These are phyloP conservation scores for Agriopis leucophaearia DNA, from an alignment of 2,888 invertebrate genomes.

Conservation along the genomic window DNA sequence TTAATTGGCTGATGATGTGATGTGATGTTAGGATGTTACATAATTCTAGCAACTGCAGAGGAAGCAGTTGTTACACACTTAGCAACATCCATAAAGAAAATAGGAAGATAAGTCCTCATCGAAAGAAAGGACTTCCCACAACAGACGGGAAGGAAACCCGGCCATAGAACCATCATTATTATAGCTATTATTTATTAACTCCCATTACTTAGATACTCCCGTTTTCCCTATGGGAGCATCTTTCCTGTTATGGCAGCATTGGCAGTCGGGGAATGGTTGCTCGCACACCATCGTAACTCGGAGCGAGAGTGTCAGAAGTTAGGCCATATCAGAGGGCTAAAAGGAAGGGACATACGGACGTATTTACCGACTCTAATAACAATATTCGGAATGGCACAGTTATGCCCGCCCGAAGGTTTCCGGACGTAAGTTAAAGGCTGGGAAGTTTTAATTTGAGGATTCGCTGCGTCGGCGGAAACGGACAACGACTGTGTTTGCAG, in stretches of 20 bases:
- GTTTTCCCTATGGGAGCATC: conserved; percentile 30
- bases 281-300: conserved; percentile 36
- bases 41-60: neutral
- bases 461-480: conserved; percentile 23
- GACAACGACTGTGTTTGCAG: conserved; percentile 28
- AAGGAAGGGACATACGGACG: conserved; percentile 39
- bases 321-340: conserved; percentile 40
- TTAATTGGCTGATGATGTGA: no score
- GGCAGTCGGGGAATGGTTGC: conserved; percentile 26
- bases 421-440: conserved; percentile 33
- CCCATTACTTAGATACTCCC: conserved; percentile 30
- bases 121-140: conserved; percentile 19
- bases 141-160: conserved; percentile 29
- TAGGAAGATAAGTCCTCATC: conserved; percentile 15
- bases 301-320: conserved; percentile 41
- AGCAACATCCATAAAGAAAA: conserved; percentile 16
- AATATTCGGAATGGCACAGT: conserved; percentile 41
- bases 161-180: conserved; percentile 31
- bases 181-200: conserved; percentile 35
- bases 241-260: conserved; percentile 32
- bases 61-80: conserved; percentile 18
- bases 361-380: conserved; percentile 45
- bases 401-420: conserved; percentile 19
- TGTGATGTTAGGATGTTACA: no score
- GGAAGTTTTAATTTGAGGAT: conserved; percentile 33